Evolutionary conservation across 1,140 invertebrate species (phyloP).

Genomic region (Meloidogyne exigua): DNA sequence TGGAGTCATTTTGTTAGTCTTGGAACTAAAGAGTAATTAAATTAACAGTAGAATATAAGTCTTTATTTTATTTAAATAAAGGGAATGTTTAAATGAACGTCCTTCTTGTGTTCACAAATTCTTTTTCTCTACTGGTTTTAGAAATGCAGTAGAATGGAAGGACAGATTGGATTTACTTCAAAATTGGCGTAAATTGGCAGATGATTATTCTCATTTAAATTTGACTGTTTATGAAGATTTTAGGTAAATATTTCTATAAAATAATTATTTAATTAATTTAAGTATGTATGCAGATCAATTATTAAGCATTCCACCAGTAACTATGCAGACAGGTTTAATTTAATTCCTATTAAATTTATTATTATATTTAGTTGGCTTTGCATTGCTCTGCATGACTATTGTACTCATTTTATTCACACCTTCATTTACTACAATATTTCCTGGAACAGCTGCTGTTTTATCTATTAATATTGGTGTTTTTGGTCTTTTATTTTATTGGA

Average conservation of each 20-base stretch:
- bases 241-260: conserved; percentile 5
- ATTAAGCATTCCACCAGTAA: conserved; percentile 32
- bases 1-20: conserved; percentile 63
- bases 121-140: conserved; percentile 63
- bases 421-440: conserved; percentile 63
- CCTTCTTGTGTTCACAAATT: conserved; percentile 60
- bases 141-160: conserved; percentile 59
- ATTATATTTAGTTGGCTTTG: conserved; percentile 58
- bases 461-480: conserved; percentile 65
- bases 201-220: conserved; percentile 57
- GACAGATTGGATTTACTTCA: conserved; percentile 59
- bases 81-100: conserved; percentile 56
- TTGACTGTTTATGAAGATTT: conserved; percentile 63
- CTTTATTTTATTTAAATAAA: conserved; percentile 22
- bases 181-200: conserved; percentile 54
- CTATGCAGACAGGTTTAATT: conserved; percentile 16
- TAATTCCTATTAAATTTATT: not conserved
- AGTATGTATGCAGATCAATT: conserved; percentile 64
- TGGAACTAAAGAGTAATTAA: conserved; percentile 46
- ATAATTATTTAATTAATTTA: conserved; percentile 9
- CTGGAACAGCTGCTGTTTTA: conserved; percentile 63
- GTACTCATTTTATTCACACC: conserved; percentile 66
- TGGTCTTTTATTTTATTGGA: conserved; percentile 65
- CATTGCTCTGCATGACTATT: conserved; percentile 65
- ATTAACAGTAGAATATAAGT: too few species aligned